phyloP scores from a whole-genome alignment of 2,113 vertebrate genomes.

The Aythya baeri region DNA sequence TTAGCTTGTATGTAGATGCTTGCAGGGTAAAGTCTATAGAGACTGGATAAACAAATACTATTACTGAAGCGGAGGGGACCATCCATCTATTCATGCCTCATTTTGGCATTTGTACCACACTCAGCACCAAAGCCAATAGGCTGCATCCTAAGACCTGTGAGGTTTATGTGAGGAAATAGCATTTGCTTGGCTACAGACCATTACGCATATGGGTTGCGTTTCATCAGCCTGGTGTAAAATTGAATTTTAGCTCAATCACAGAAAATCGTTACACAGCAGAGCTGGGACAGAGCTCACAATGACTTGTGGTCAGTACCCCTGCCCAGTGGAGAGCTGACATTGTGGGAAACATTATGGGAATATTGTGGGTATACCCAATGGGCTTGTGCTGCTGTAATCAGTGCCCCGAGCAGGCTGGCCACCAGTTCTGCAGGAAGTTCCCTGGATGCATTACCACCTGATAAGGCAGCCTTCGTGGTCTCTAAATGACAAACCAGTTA shows the following conservation, averaged over 20 bases:
- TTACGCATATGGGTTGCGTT: background rate
- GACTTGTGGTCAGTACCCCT: background rate
- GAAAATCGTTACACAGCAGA: background rate
- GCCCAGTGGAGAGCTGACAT: background rate
- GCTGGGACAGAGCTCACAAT: background rate
- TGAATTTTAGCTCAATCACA: background rate
- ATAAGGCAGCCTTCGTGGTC: background rate
- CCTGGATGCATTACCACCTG: background rate
- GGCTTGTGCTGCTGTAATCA: background rate
- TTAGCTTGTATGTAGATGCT: background rate
- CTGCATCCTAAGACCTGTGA: background rate
- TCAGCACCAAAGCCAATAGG: background rate
- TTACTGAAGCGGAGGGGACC: background rate
- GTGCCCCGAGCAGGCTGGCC: accelerated
- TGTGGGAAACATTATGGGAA: background rate
- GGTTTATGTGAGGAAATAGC: background rate
- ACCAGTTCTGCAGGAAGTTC: background rate
- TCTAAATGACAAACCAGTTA: background rate
- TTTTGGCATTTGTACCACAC: background rate
- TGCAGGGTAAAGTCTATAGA: background rate
- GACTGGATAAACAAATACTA: background rate
- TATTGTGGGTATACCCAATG: background rate
- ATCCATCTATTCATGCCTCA: background rate
- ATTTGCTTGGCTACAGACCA: background rate
- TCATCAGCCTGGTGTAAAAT: background rate